Evolutionary conservation across 1,140 invertebrate species (phyloP), one percentile per base, ranked within the genome.

Genomic region (Cecropterus lyciades): DNA sequence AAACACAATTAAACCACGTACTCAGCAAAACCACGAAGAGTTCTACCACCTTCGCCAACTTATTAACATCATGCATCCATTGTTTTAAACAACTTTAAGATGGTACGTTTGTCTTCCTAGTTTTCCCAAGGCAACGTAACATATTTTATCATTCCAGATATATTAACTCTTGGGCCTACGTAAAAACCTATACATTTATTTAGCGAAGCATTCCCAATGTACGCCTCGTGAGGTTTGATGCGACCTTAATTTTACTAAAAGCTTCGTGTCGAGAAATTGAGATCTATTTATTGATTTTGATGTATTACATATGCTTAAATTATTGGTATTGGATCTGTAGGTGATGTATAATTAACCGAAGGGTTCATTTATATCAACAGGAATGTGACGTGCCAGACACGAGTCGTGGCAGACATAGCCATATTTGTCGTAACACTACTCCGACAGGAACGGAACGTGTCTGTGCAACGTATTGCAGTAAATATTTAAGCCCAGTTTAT

Each of bases 191-290:
- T 45, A 49, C 57, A 62, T 62, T 37, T 33, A 62, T 62, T 62
- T 48, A 62, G 45, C 14, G 45, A 49, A 30, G 43, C 46, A 37
- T 40, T 48, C 15, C 14, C 30, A 62, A 20, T 24, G 40, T 45
- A 59, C 57, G 46, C 57, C 57, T 62, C 57, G 43, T 20, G 57
- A 62, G 57, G 57, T 49, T 62, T 62, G 57, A 37, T 48, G 45
- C 45, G 57, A 62, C 57, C 57, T 62, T 62, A 62, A 62, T 62
- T 62, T 62, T 62, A 49, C 45, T 62, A 62, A 62, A 62, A 62
- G 57, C 57, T 62, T 62, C 57, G 30, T 62, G 57, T 27, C 30
- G 57, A 17, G 57, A 49, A 62, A 62, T 49, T 62, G 27, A 49
- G 45, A 40, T 62, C 27, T 62, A 48, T 60, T 60, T 60, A 60